These are phyloP conservation scores for Epinephelus malabaricus DNA, from an alignment of 2,797 vertebrate species.

Conservation along the genomic window DNA sequence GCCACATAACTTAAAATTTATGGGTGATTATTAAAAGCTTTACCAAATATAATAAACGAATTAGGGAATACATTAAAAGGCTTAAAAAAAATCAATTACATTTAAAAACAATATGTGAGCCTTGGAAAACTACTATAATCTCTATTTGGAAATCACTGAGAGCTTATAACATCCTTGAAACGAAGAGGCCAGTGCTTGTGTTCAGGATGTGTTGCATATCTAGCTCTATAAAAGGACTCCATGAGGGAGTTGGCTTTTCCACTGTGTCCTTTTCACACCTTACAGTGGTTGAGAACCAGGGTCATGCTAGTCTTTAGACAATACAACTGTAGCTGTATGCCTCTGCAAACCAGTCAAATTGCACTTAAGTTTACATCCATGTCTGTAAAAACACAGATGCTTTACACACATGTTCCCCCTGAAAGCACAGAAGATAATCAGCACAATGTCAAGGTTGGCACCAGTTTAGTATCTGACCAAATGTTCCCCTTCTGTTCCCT, in stretches of 20 bases:
- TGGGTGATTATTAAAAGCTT: slow-evolving; percentile 18
- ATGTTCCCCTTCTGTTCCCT: too few relatives aligned
- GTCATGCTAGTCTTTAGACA: slow-evolving; percentile 23
- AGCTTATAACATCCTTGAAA: neutral
- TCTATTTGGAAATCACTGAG: neutral
- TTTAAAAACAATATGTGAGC: slow-evolving; percentile 2
- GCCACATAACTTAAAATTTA: slow-evolving; percentile 2
- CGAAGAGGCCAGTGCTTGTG: neutral
- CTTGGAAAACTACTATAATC: neutral
- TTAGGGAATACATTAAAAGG: neutral
- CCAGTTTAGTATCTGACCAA: too few relatives aligned
- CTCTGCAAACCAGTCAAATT: too few relatives aligned
- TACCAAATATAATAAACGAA: slow-evolving; percentile 5
- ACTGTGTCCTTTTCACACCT: slow-evolving; percentile 32
- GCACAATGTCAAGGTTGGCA: too few relatives aligned
- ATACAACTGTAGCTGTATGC: neutral
- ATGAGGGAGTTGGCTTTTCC: slow-evolving; percentile 37
- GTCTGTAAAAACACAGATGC: too few relatives aligned
- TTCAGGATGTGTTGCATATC: slow-evolving; percentile 45
- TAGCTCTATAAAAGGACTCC: neutral
- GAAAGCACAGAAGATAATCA: too few relatives aligned
- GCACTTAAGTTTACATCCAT: too few relatives aligned
- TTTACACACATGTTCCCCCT: too few relatives aligned
- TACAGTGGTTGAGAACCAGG: slow-evolving; percentile 33
- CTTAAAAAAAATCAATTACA: neutral